Conservation (phyloP, 1,140 invertebrate genomes). For the Coenobita brevimanus region DNA sequence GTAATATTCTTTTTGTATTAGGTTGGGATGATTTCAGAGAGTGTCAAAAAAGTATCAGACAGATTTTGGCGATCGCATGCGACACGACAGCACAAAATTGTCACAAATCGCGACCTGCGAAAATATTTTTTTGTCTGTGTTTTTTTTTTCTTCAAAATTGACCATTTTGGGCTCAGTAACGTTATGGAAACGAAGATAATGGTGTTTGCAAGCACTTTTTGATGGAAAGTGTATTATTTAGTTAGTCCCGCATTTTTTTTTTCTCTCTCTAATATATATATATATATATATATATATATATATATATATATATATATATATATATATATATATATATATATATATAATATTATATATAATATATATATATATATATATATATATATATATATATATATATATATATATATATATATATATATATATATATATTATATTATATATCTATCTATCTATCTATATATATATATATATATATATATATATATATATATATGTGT, state of each 20-base stretch:
- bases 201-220: too few relatives aligned
- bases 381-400: neutral
- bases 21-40: too few relatives aligned
- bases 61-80: too few relatives aligned
- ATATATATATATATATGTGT: neutral
- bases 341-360: neutral
- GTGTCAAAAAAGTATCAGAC: too few relatives aligned
- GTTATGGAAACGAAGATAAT: too few relatives aligned
- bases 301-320: slow-evolving; percentile 17
- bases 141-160: too few relatives aligned
- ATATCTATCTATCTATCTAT: neutral
- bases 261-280: slow-evolving; percentile 4
- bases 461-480: slow-evolving; percentile 41
- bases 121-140: too few relatives aligned
- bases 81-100: too few relatives aligned
- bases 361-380: neutral
- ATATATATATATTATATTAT: slow-evolving; percentile 12
- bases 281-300: slow-evolving; percentile 41
- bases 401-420: neutral
- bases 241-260: neutral
- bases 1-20: too few relatives aligned
- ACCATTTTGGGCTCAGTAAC: too few relatives aligned
- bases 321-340: neutral
- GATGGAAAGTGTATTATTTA: neutral
- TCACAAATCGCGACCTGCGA: too few relatives aligned